A percentile compares a stretch with the other conserved stretches of the same genome.
phyloP scores from a whole-genome alignment of 1,140 invertebrate genomes.

The Heliconius congener region DNA sequence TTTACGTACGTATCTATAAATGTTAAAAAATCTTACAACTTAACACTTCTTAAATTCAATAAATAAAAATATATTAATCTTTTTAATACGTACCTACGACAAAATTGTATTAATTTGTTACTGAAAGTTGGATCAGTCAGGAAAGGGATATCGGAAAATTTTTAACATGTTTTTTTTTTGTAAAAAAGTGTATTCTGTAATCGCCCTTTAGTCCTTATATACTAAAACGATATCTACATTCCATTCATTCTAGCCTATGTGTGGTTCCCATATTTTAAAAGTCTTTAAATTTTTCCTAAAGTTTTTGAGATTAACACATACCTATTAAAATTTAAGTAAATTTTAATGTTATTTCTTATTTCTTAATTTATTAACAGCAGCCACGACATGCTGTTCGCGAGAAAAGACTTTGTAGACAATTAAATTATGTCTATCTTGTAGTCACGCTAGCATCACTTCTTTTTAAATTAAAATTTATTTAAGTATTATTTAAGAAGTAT shows the following conservation, averaged over 20 bases:
- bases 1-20: no score
- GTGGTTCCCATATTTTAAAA: no score
- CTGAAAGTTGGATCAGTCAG: background rate
- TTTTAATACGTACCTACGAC: background rate
- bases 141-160: no score
- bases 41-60: no score
- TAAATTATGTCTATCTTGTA: slow-evolving; percentile 4
- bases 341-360: background rate
- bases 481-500: slow-evolving; percentile 13
- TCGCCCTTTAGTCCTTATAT: no score
- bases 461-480: background rate
- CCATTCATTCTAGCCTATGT: no score
- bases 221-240: no score
- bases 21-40: no score
- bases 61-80: no score
- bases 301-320: no score
- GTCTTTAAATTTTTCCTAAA: no score
- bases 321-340: background rate
- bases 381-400: background rate
- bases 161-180: background rate
- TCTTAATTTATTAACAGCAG: slow-evolving; percentile 2
- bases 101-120: no score
- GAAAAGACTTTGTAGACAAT: background rate
- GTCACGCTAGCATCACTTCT: background rate
- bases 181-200: background rate